Percentiles rank a stretch among this genome's conserved stretches.
phyloP scores from a whole-genome alignment of 2,113 vertebrate genomes.

The Rostratula benghalensis region DNA sequence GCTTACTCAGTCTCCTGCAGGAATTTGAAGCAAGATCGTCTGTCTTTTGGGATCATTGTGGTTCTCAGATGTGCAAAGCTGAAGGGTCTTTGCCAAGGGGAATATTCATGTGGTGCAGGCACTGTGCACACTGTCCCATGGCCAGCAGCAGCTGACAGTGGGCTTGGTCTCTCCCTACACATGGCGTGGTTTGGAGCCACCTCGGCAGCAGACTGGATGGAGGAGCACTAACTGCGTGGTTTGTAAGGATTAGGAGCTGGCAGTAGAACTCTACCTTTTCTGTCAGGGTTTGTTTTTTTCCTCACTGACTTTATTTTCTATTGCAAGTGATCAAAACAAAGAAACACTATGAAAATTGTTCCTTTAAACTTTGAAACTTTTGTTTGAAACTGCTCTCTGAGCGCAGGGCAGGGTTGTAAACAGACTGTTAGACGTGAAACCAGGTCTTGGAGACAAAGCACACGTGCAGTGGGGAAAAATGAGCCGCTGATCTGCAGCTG shows the following conservation, averaged over 20 bases:
- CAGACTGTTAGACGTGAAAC: neutral
- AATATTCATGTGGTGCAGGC: fast-evolving
- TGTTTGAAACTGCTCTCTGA: neutral
- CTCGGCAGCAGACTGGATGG: neutral
- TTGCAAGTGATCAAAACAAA: neutral
- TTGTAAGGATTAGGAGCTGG: neutral
- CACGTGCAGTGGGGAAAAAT: neutral
- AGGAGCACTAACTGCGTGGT: neutral
- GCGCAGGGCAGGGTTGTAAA: neutral
- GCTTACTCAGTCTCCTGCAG: neutral
- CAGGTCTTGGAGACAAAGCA: neutral
- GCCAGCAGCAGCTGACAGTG: neutral
- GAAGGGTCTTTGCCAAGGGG: neutral
- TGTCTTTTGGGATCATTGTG: neutral
- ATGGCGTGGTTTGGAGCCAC: neutral
- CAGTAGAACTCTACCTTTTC: neutral
- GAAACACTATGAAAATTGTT: neutral
- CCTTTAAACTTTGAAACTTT: neutral
- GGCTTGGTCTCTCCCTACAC: neutral
- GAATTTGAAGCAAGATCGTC: neutral
- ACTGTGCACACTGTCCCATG: fast-evolving
- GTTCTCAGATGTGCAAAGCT: neutral
- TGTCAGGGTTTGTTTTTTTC: neutral
- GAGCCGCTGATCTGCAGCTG: neutral
- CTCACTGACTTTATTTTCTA: neutral